phyloP scores from a whole-genome alignment of 2,888 invertebrate species.

The Synergus laeviventris region DNA sequence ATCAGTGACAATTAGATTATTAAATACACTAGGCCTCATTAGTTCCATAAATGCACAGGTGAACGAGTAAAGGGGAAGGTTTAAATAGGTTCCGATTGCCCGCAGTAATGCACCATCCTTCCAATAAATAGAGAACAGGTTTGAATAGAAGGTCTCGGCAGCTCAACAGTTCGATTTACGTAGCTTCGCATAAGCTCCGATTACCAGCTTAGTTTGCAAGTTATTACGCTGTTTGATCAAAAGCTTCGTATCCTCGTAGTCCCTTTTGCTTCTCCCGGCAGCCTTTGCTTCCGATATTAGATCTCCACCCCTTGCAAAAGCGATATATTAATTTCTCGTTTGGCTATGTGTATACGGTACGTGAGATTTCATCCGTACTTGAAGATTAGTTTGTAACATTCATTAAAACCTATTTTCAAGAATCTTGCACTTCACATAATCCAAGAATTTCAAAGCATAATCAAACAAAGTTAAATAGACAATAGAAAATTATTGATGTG shows the following conservation, averaged over 20 bases:
- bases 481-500: background rate
- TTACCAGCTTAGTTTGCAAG: constrained; percentile 62
- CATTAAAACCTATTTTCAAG: background rate
- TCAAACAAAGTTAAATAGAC: background rate
- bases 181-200: constrained; percentile 53
- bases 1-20: constrained; percentile 13
- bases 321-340: constrained; percentile 59
- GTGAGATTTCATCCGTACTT: background rate
- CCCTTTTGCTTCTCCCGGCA: constrained; percentile 42
- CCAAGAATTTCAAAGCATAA: no score
- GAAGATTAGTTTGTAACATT: background rate
- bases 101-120: background rate
- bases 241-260: constrained; percentile 58
- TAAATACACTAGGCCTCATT: background rate
- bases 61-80: background rate
- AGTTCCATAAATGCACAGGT: background rate
- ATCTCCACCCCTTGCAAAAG: constrained; percentile 51
- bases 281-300: constrained; percentile 48
- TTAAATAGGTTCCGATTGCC: constrained; percentile 5
- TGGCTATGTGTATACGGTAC: constrained; percentile 26
- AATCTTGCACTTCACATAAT: no score
- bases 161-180: constrained; percentile 57
- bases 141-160: constrained; percentile 40
- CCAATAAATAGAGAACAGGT: constrained; percentile 28
- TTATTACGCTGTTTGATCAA: constrained; percentile 67